These are phyloP conservation scores for Sebastes ruberrimus DNA, from an alignment of 2,797 vertebrate genomes.

Conservation along the genomic window DNA sequence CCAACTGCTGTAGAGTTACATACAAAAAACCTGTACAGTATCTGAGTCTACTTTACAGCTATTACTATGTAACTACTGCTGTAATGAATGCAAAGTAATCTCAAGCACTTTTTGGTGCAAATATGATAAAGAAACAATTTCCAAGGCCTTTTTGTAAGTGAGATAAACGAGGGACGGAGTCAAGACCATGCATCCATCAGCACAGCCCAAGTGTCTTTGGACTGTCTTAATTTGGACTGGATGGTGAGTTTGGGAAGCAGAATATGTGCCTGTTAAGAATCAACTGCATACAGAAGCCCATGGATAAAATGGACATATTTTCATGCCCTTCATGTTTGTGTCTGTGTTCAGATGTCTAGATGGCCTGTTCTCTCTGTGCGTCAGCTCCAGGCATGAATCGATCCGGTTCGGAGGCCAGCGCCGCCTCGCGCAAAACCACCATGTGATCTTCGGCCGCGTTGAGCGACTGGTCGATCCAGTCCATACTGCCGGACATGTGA, in stretches of 20 bases:
- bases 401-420: slow-evolving; percentile 90
- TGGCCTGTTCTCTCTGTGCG: slow-evolving; percentile 89
- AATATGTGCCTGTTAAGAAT: slow-evolving; percentile 5
- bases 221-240: not conserved
- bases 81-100: not conserved
- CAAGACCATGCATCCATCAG: not conserved
- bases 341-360: slow-evolving; percentile 73
- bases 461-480: slow-evolving; percentile 96
- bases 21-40: not conserved
- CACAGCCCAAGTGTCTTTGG: not conserved
- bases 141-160: not conserved
- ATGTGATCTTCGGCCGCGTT: slow-evolving; percentile 93
- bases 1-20: not conserved
- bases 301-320: not conserved
- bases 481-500: slow-evolving; percentile 90
- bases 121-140: not conserved
- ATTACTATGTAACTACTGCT: not conserved
- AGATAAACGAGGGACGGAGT: not conserved
- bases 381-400: slow-evolving; percentile 77
- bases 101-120: not conserved
- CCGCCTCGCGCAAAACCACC: slow-evolving; percentile 91
- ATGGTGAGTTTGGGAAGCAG: not conserved
- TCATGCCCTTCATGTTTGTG: not conserved
- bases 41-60: slow-evolving; percentile 2
- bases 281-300: not conserved